Percentiles rank a stretch among this genome's conserved stretches.
These are phyloP conservation scores for Catharus fuscescens DNA, from an alignment of 2,113 vertebrate genomes.

Conservation along the genomic window DNA sequence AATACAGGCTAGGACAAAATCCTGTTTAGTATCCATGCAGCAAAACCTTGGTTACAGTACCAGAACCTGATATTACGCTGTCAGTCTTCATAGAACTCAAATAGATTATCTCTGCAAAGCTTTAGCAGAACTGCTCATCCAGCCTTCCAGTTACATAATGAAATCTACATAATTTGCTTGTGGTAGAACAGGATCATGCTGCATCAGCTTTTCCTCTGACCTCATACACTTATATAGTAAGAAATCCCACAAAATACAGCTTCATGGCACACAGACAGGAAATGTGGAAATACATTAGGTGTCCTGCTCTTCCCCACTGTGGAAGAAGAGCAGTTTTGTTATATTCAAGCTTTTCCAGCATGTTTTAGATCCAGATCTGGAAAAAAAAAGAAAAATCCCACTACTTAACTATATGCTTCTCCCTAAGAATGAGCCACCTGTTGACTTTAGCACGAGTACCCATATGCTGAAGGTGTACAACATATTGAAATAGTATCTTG, in stretches of 20 bases:
- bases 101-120: not conserved
- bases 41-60: not conserved
- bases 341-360: not conserved
- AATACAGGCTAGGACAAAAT: not conserved
- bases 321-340: not conserved
- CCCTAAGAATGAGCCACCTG: slow-evolving; percentile 21
- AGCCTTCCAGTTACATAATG: not conserved
- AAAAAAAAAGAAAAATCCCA: rapidly evolving
- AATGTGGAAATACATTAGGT: not conserved
- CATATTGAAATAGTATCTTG: not conserved
- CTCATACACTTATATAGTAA: not conserved
- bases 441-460: slow-evolving; percentile 7
- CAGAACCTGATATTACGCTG: not conserved
- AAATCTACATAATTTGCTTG: not conserved
- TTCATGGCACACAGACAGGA: not conserved
- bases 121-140: not conserved
- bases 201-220: not conserved
- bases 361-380: not conserved
- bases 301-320: not conserved
- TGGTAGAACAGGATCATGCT: not conserved
- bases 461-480: slow-evolving; percentile 19
- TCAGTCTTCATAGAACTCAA: not conserved
- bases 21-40: not conserved
- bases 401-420: slow-evolving; percentile 6
- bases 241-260: not conserved